Evolutionary conservation across 2,888 invertebrate species (phyloP), one percentile per base, ranked within the genome.

Genomic region (Gortyna flavago): DNA sequence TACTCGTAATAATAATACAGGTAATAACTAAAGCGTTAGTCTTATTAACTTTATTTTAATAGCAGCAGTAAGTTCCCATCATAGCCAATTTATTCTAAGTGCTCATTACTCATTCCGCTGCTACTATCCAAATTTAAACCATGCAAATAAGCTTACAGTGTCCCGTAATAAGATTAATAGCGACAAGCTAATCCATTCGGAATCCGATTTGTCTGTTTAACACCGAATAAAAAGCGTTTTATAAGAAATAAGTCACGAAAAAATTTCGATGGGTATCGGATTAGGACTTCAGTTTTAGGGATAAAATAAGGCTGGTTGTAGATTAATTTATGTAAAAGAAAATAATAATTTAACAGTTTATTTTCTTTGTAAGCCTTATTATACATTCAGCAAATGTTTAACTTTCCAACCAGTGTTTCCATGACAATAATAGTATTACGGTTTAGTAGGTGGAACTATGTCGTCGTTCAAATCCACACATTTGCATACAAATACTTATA

Each of bases 201-300:
- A 93, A 94, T 92, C 93, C 92, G 91, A 93, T 93, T 92, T 92
- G 91, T 91, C 89, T 91, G 90, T 91, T 90, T 89, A 92, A 91
- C 91, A 90, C 82, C 81, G 89, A 91, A 91, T 91, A 90, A 89
- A 92, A 91, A 88, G 59, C 84, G 71, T 84, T 87, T 89, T 86
- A 85, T 85, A 87, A 90, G 85, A 90, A 89, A 85, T 85, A 87
- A 87, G 80, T 85, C 83, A 79, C 64, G 61, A 41, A 75, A 85
- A 88, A 84, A 75, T 64, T 85, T 89, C 80, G 74, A 82, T 81
- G 74, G 77, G 44, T 72, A 72, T 76, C 59, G 66, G 73, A 75
- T 86, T 80, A 83, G 44, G 41, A 69, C 69, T 72, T 64, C 59
- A 71, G 51, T 67, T 81, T 62, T 29, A 41, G 29, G 8, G 59